Conservation (phyloP, 2,113 vertebrate species). For the Helogale parvula region DNA sequence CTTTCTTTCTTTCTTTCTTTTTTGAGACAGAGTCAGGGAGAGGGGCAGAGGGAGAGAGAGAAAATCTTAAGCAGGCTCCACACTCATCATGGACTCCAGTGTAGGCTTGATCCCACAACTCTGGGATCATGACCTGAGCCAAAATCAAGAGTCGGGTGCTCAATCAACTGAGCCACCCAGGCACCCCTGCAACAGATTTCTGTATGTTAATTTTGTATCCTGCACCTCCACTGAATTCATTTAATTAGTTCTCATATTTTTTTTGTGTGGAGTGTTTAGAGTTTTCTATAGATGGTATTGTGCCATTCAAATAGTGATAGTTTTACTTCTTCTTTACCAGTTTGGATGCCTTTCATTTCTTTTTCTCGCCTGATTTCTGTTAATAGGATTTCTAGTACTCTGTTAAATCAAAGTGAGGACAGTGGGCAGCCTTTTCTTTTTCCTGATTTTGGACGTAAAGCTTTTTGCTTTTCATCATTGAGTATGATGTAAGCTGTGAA, state of each 20-base stretch:
- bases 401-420: neutral
- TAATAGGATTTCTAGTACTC: neutral
- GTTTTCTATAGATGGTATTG: neutral
- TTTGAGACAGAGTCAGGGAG: no score
- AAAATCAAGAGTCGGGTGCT: no score
- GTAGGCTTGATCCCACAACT: no score
- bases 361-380: neutral
- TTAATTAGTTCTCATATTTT: neutral
- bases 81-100: no score
- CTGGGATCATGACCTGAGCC: no score
- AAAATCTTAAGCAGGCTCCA: no score
- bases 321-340: neutral
- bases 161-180: no score
- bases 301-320: neutral
- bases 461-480: neutral
- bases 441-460: neutral
- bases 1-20: no score
- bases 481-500: neutral
- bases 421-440: neutral
- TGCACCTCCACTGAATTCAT: neutral
- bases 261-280: neutral
- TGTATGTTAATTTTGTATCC: neutral
- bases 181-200: neutral
- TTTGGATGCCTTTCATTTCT: neutral
- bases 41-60: no score